phyloP scores from a whole-genome alignment of 2,888 invertebrate species.

The Leptinotarsa haldemani region DNA sequence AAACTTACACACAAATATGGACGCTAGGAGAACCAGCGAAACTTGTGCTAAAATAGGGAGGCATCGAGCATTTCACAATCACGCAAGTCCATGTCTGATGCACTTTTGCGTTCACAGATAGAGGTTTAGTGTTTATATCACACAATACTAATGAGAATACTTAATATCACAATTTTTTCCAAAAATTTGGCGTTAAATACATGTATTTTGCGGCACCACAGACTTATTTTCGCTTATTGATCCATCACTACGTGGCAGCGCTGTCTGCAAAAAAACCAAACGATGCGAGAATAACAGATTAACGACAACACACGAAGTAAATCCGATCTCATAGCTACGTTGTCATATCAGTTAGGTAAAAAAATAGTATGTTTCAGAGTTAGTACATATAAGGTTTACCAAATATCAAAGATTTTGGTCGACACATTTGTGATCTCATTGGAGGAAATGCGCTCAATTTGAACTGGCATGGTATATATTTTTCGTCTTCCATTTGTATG shows the following conservation, averaged over 20 bases:
- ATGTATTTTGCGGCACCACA: conserved; percentile 61
- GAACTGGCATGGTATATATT: too few relatives aligned
- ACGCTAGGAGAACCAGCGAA: conserved; percentile 61
- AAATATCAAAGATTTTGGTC: too few relatives aligned
- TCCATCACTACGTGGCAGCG: conserved; percentile 65
- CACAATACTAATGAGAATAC: conserved; percentile 63
- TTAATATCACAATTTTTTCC: conserved; percentile 66
- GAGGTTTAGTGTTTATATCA: conserved; percentile 58
- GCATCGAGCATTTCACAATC: conserved; percentile 58
- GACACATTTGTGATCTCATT: too few relatives aligned
- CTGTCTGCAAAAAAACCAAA: conserved; percentile 53
- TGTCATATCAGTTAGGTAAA: neutral
- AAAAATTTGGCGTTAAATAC: conserved; percentile 66
- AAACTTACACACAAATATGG: conserved; percentile 63
- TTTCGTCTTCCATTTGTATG: too few relatives aligned
- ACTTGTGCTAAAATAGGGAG: conserved; percentile 56
- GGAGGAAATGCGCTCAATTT: too few relatives aligned
- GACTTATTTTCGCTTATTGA: conserved; percentile 62
- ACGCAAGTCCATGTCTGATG: conserved; percentile 59
- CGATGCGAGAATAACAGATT: conserved; percentile 29
- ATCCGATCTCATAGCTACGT: neutral
- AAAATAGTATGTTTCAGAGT: too few relatives aligned
- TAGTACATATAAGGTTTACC: too few relatives aligned
- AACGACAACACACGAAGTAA: conserved; percentile 1
- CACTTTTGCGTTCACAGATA: conserved; percentile 54